phyloP scores from a whole-genome alignment of 2,113 vertebrate species.

The Paramisgurnus dabryanus region DNA sequence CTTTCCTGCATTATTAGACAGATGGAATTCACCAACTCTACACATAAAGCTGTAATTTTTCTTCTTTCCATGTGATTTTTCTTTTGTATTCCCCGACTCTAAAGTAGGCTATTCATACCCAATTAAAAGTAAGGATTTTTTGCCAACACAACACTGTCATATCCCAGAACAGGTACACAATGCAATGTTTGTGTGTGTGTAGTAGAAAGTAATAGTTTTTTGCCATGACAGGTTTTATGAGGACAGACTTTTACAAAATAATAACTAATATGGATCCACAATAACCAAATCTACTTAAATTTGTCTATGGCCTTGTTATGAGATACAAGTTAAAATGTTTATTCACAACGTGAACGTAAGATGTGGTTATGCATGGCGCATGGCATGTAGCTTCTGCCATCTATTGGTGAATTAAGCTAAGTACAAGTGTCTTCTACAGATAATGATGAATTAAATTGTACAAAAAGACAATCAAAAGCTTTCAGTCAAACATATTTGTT shows the following conservation, averaged over 20 bases:
- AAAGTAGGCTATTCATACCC: too few species aligned
- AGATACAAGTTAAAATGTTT: too few species aligned
- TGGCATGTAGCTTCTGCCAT: slow-evolving; percentile 48
- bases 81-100: slow-evolving; percentile 31
- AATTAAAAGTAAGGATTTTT: slow-evolving; percentile 18
- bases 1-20: slow-evolving; percentile 49
- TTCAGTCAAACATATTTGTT: slow-evolving; percentile 12
- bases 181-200: too few species aligned
- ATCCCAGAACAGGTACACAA: not conserved
- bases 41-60: slow-evolving; percentile 60
- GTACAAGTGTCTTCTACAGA: not conserved
- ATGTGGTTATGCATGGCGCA: not conserved
- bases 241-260: too few species aligned
- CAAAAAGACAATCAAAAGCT: not conserved
- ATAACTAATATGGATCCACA: not conserved
- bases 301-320: too few species aligned
- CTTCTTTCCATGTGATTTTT: slow-evolving; percentile 57
- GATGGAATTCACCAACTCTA: slow-evolving; percentile 49
- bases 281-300: not conserved
- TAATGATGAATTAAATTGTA: not conserved
- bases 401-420: slow-evolving; percentile 59
- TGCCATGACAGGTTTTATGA: not conserved
- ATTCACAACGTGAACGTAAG: too few species aligned
- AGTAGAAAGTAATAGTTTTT: too few species aligned
- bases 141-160: not conserved